Percentiles rank a stretch among this genome's conserved stretches.
phyloP scores from a whole-genome alignment of 2,797 vertebrate species.

The Acrocephalus scirpaceus region DNA sequence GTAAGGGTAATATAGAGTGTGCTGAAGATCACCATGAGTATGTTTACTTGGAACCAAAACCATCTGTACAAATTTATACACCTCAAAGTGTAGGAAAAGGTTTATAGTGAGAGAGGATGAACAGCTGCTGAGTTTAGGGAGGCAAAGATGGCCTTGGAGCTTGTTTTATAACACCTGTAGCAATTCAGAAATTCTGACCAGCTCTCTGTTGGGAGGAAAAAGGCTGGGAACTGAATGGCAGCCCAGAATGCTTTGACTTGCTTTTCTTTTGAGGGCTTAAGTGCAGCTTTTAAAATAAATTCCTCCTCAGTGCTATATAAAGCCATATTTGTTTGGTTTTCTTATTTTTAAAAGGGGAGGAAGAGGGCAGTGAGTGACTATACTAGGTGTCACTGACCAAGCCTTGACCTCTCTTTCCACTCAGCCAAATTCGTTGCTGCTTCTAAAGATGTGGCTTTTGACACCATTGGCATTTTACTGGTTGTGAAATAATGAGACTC shows the following conservation, averaged over 20 bases:
- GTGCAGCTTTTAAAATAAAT: slow-evolving; percentile 3
- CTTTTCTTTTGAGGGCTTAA: slow-evolving; percentile 18
- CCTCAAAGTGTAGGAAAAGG: neutral
- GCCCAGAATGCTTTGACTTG: neutral
- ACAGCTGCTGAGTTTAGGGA: neutral
- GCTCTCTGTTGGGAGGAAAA: neutral
- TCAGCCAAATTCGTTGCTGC: neutral
- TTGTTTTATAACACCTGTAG: neutral
- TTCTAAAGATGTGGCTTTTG: slow-evolving; percentile 14
- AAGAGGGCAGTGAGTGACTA: slow-evolving; percentile 7
- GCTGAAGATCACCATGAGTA: neutral
- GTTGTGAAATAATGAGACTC: neutral
- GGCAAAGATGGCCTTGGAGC: neutral
- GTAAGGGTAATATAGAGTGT: neutral
- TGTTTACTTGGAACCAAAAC: neutral
- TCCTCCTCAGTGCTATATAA: slow-evolving; percentile 23
- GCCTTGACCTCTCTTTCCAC: neutral
- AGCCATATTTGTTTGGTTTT: slow-evolving; percentile 7
- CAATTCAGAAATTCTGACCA: neutral
- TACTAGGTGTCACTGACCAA: slow-evolving; percentile 22
- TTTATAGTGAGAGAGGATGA: neutral
- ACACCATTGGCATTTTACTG: neutral
- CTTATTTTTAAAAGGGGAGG: neutral
- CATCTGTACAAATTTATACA: neutral
- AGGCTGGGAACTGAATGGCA: neutral